These are phyloP conservation scores for Baryphthengus martii DNA, from an alignment of 2,113 vertebrate species.

Conservation along the genomic window DNA sequence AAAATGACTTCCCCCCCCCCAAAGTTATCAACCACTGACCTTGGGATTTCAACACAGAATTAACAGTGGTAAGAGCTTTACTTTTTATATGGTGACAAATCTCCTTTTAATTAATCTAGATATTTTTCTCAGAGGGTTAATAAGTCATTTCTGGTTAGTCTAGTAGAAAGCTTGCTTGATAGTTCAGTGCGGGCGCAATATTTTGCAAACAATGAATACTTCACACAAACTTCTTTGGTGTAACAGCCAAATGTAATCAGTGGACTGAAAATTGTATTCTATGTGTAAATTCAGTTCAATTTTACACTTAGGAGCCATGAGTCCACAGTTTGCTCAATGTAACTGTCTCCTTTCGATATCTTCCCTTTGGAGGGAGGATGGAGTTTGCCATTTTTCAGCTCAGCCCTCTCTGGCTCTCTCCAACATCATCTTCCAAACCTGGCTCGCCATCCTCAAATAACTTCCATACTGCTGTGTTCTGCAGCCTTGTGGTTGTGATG, in stretches of 20 bases:
- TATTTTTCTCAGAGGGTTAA: not conserved
- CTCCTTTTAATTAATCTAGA: not conserved
- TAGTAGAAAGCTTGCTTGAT: not conserved
- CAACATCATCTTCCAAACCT: not conserved
- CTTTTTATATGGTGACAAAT: not conserved
- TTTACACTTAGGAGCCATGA: not conserved
- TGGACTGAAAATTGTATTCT: not conserved
- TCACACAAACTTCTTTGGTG: not conserved
- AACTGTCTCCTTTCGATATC: not conserved
- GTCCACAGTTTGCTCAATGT: not conserved
- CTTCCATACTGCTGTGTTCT: fast-evolving
- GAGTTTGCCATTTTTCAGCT: not conserved
- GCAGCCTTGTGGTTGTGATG: not conserved
- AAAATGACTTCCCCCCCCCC: no score
- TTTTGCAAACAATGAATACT: not conserved
- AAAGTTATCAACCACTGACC: not conserved
- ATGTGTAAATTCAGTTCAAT: not conserved
- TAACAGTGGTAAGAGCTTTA: not conserved
- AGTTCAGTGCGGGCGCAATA: not conserved
- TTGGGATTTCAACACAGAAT: not conserved
- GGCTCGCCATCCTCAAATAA: not conserved
- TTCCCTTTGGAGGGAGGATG: not conserved
- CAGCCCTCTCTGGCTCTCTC: not conserved
- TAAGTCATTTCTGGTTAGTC: not conserved
- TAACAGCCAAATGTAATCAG: not conserved